Percentiles rank a stretch among this genome's conserved stretches.
These are phyloP conservation scores for Oryzias curvinotus DNA, from an alignment of 2,113 vertebrate genomes.

Conservation along the genomic window DNA sequence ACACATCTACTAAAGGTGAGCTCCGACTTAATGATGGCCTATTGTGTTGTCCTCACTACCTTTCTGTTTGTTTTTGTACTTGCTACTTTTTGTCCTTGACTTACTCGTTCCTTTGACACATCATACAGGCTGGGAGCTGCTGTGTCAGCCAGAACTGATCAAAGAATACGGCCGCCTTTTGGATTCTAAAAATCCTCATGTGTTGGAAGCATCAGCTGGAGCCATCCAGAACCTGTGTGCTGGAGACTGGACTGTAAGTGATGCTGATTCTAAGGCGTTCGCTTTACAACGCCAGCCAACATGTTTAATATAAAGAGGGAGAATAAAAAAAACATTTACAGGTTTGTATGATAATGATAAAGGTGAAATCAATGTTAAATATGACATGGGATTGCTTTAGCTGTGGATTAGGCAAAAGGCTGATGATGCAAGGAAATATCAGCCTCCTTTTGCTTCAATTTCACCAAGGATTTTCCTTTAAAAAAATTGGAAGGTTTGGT, in stretches of 20 bases:
- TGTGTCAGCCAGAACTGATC: constrained; percentile 94
- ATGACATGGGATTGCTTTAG: too few species aligned
- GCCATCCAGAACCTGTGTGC: constrained; percentile 96
- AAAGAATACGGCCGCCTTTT: constrained; percentile 85
- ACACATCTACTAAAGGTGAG: too few species aligned
- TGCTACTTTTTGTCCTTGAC: not conserved
- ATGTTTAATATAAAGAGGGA: too few species aligned
- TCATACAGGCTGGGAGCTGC: constrained; percentile 87
- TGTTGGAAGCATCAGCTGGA: constrained; percentile 92
- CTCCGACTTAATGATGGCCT: too few species aligned
- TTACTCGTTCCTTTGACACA: not conserved
- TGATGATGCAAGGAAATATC: too few species aligned
- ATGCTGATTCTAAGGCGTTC: not conserved
- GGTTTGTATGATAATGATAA: too few species aligned
- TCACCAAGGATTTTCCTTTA: too few species aligned
- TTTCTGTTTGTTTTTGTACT: not conserved
- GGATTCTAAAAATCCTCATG: constrained; percentile 88
- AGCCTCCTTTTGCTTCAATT: too few species aligned
- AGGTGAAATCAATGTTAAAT: too few species aligned
- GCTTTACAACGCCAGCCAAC: not conserved
- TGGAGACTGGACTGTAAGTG: constrained; percentile 86
- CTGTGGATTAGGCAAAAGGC: too few species aligned
- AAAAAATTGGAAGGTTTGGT: too few species aligned
- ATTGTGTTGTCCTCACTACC: not conserved
- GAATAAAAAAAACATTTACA: too few species aligned